Conservation (phyloP, 2,797 vertebrate genomes). For the Malacoraja senta region DNA sequence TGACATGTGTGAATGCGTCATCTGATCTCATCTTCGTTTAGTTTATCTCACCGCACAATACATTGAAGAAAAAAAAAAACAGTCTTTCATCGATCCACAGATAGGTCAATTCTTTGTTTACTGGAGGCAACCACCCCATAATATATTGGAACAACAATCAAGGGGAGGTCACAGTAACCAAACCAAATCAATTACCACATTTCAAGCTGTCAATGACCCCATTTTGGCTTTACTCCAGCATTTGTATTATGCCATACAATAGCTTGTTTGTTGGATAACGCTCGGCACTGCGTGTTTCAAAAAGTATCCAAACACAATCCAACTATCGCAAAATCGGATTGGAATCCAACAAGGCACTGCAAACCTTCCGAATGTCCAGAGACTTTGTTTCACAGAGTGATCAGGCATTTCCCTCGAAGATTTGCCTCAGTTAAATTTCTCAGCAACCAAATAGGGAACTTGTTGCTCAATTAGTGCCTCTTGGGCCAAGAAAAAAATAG, state of each 20-base stretch:
- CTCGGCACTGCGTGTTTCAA: not conserved
- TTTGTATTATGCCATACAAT: not conserved
- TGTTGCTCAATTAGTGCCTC: not conserved
- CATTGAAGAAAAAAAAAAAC: too few species aligned
- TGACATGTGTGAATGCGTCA: too few species aligned
- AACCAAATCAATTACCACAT: slow-evolving; percentile 26
- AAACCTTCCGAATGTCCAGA: not conserved
- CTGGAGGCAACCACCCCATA: not conserved
- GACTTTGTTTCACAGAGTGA: not conserved
- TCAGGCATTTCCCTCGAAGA: not conserved
- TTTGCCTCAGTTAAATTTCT: not conserved
- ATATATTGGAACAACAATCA: not conserved
- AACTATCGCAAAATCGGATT: not conserved
- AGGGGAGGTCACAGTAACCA: not conserved
- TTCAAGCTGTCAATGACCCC: not conserved
- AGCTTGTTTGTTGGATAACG: not conserved
- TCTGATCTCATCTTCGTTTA: too few species aligned
- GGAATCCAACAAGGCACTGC: not conserved
- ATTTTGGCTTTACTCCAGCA: not conserved
- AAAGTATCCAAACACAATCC: slow-evolving; percentile 8
- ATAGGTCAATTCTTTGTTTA: slow-evolving; percentile 1
- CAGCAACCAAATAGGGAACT: not conserved
- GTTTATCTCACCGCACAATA: too few species aligned
- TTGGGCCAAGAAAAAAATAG: not conserved
- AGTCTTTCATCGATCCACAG: too few species aligned